A percentile compares a stretch with the other conserved stretches of the same genome.
phyloP scores from a whole-genome alignment of 2,113 vertebrate genomes.

The Glaucomys volans region DNA sequence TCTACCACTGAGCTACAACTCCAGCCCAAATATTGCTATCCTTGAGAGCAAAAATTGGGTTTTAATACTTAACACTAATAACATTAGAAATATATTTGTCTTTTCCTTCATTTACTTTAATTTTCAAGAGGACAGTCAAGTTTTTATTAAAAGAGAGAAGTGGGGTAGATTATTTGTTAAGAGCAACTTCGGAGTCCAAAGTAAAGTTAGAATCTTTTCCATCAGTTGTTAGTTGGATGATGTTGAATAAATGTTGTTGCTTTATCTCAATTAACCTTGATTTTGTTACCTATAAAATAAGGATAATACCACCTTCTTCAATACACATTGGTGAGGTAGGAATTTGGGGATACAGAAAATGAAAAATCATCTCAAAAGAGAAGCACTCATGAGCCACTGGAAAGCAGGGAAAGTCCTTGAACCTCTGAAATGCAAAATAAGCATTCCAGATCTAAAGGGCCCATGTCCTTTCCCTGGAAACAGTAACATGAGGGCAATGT shows the following conservation, averaged over 20 bases:
- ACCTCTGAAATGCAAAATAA: no score
- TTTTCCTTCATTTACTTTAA: slow-evolving; percentile 15
- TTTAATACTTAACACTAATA: slow-evolving; percentile 14
- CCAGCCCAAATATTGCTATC: neutral
- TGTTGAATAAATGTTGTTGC: neutral
- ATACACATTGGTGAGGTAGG: neutral
- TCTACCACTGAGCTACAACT: no score
- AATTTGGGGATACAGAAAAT: no score
- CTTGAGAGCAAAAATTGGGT: neutral
- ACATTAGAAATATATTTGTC: neutral
- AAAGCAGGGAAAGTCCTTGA: no score
- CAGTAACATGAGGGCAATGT: no score
- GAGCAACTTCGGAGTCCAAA: neutral
- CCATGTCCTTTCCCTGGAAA: no score
- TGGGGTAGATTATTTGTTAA: neutral
- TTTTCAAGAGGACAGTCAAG: neutral
- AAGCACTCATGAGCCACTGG: neutral
- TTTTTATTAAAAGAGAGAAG: neutral
- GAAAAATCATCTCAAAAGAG: no score
- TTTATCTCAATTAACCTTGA: neutral
- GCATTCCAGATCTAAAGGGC: no score
- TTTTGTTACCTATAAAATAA: neutral
- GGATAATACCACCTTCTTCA: neutral
- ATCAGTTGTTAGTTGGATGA: neutral
- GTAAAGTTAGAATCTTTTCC: neutral